Base-by-base conservation (phyloP, 2,113 vertebrate species). In the Acrocephalus kingi region DNA sequence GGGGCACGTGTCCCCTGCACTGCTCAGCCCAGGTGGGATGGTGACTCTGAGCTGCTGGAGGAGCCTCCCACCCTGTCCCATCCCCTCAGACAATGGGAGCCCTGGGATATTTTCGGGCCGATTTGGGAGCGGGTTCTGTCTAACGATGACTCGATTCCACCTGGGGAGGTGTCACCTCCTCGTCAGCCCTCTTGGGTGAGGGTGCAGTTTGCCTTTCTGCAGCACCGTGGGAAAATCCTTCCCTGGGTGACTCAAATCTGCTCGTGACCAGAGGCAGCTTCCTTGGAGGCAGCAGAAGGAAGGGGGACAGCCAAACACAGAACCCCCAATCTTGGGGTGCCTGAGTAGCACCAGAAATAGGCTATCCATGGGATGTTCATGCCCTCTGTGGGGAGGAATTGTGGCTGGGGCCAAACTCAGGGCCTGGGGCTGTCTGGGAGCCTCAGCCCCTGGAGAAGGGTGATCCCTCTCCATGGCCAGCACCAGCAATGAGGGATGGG, bases 211-310 rank as follows among this genome's bases (percentile, higher is more conserved):
- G 22, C 30, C 59, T 73, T 51, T 84, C 94, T 69, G 73, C 84
- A 66, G 87, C 87, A 74, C 89, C 95, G 96, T 97, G 96, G 92
- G 96, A 97, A 97, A 97, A 87, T 51, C 51, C 52, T 82, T 43
- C 63, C 80, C 46, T 2, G 39, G 10, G 49, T 96, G 96, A 97
- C 93, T 97, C 96, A 96, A 82, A 72, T 58, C 14, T 41, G 45
- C 48, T 94, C 71, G 58, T 1, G 10, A 74, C 13, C 49, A 37
- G 55, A 28, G 0, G 1, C n/a, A 3, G 83, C 63, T 52, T 24
- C 86, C 82, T n/a, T 0, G 0, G 75, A n/a, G 85, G 67, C 75
- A 15, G 45, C 10, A 16, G 69, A 17, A 31, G 25, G 61, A 21
- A 35, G 33, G 35, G 87, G 77, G 37, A 61, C 39, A 73, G 45